Evolutionary conservation across 1,140 invertebrate species (phyloP), one percentile per base, ranked within the genome.

Genomic region (Bombus cullumanus): DNA sequence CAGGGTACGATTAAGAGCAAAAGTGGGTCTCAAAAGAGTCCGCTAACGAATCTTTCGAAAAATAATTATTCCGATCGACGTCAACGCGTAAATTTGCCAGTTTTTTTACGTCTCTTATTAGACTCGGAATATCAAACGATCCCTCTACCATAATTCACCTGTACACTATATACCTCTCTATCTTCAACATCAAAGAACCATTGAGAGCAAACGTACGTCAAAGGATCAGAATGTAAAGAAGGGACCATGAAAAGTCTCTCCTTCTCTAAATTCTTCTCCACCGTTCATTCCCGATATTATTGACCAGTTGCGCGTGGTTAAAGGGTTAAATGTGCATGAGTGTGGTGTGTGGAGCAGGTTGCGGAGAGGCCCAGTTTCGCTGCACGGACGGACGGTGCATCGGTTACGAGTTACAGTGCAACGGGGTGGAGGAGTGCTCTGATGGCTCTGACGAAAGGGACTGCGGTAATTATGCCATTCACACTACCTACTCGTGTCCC

Each of bases 371-470:
- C 90, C 96, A 97, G 95, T 98, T 97, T 95, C 96, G 94, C 92
- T 98, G 97, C 95, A 94, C 95, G 91, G 96, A 96, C 92, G 97
- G 97, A 90, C 95, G 96, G 89, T 96, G 97, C 92, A 96, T 97
- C 93, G 95, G 95, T 76, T 93, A 95, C 89, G 94, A 95, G 90
- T 94, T 96, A 92, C 95, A 96, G 93, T 97, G 97, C 95, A 96
- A 97, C 95, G 96, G 96, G 79, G 94, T 95, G 85, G 96, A 96
- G 91, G 97, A 97, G 95, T 97, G 97, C 95, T 93, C 93, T 85
- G 97, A 97, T 95, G 96, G 96, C 94, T 96, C 96, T 89, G 97
- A 97, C 92, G 97, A 97, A 95, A 95, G 94, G 92, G 96, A 96
- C 94, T 97, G 97, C 96, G 96, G 97, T 97, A 97, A 97, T 96